Base-by-base conservation (phyloP, 2,888 invertebrate species). In the Caradrina kadenii region DNA sequence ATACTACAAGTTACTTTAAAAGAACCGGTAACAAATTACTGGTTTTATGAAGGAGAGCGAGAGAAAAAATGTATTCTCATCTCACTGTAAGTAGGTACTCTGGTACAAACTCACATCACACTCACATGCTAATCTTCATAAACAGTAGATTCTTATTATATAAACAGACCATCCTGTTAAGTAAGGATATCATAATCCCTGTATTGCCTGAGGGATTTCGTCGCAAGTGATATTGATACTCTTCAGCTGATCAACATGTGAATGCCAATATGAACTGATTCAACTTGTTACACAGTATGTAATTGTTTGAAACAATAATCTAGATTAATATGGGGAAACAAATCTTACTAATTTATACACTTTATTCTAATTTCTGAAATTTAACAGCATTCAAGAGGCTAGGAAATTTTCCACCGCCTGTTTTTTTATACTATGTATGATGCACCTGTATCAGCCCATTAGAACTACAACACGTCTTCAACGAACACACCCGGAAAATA, bases 401-500 rank as follows among this genome's bases (percentile, higher is more conserved):
- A n/a, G n/a, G n/a, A n/a, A n/a, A 45, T 59, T 48, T 48, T 8
- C 4, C n/a, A 53, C 3, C 3, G 7, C 13, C 8, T 35, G 35
- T 35, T 35, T 35, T 35, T 8, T 1, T 35, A 35, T 35, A 35
- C 35, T 35, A 39, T 39, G 39, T 13, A 39, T 39, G 13, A 13
- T 39, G 2, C 39, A 13, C 6, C 26, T 42, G 1, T 17, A 52
- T 15, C 17, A 56, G 39, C 17, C 17, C 0, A 26, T 42, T 56
- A 62, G 17, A 70, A 53, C 42, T 21, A 39, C 22, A 69, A 76
- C 60, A 69, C 56, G 39, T 60, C 42, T 10, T 62, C 26, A 64
- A 53, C 53, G 17, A 53, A 69, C 62, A 69, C 69, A 65, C 69
- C 76, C 76, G 63, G 76, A 65, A 70, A 63, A 66, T 62, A 22